Evolutionary conservation across 2,797 vertebrate species (phyloP).

Genomic region (Ammospiza maritima): DNA sequence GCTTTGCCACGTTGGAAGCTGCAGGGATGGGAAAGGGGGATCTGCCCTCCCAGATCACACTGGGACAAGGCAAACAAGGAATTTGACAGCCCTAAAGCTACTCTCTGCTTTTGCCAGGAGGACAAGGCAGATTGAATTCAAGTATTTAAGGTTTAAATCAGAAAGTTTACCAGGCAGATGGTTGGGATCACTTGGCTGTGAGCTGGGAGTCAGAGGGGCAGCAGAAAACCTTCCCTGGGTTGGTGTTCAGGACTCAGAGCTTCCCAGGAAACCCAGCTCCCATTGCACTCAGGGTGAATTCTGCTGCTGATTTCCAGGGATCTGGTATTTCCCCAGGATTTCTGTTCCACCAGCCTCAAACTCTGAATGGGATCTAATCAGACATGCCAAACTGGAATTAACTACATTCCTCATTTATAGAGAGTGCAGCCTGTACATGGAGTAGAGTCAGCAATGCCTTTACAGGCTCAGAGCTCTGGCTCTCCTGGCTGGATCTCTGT

Average conservation of each 20-base stretch:
- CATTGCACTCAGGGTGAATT: background rate
- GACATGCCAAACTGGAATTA: background rate
- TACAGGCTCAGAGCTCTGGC: background rate
- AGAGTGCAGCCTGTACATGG: background rate
- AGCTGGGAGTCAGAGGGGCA: background rate
- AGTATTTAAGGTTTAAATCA: background rate
- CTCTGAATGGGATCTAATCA: background rate
- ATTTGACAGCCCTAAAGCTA: background rate
- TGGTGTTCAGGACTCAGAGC: background rate
- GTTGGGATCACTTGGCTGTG: background rate
- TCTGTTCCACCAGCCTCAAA: background rate
- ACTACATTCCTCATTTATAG: background rate
- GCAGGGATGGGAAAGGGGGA: background rate
- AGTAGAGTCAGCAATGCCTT: background rate
- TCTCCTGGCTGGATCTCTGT: background rate
- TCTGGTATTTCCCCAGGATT: background rate
- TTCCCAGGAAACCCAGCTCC: background rate
- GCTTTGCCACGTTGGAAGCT: background rate
- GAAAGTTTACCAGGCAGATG: constrained; percentile 15
- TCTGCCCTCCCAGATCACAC: background rate
- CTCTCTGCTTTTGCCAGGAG: constrained; percentile 6
- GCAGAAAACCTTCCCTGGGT: background rate
- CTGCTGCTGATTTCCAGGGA: background rate
- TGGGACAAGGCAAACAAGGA: background rate
- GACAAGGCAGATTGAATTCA: background rate